Percentiles rank a stretch among this genome's conserved stretches.
Conservation (phyloP, 2,113 vertebrate species). For the Ceuthmochares aereus region DNA sequence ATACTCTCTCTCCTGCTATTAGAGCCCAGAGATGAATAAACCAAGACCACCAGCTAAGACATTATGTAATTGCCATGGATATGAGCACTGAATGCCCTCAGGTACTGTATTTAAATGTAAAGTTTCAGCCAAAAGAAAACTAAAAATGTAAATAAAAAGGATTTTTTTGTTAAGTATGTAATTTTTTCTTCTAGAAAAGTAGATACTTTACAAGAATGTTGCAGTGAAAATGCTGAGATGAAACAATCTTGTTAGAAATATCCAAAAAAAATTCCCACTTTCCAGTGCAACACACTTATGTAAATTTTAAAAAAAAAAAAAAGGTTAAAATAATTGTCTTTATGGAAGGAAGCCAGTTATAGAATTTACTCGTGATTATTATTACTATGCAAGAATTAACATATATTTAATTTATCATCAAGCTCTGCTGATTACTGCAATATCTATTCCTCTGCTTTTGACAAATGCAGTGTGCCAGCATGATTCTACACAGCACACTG, state of each 20-base stretch:
- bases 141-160: background rate
- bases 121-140: background rate
- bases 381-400: background rate
- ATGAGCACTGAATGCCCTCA: background rate
- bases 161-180: background rate
- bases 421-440: background rate
- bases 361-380: background rate
- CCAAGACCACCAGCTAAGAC: conserved; percentile 19
- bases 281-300: background rate
- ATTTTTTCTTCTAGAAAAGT: background rate
- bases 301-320: background rate
- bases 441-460: background rate
- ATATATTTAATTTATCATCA: background rate
- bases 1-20: background rate
- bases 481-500: background rate
- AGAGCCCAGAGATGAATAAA: background rate
- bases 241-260: background rate
- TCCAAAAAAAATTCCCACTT: background rate
- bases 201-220: background rate
- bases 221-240: background rate
- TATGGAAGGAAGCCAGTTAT: background rate
- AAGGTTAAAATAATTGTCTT: background rate
- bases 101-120: background rate
- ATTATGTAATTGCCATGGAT: background rate
- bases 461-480: background rate